Base-by-base conservation (phyloP, 2,113 vertebrate species). In the Sphaerodactylus townsendi region DNA sequence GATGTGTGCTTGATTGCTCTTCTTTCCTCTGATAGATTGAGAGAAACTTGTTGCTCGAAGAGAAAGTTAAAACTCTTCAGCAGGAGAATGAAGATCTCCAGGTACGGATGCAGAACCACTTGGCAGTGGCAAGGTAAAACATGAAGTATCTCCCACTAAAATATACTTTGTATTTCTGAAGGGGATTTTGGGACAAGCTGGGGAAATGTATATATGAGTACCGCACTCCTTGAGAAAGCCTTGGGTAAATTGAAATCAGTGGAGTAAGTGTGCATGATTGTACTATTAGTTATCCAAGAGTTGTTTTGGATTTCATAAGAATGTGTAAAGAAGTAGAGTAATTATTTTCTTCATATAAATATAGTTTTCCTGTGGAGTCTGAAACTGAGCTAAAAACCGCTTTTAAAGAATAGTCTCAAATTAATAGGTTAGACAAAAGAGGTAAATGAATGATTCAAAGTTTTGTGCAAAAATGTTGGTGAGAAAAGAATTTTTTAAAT, bases 41-140 rank as follows among this genome's bases (percentile, higher is more conserved):
- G 92, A 97, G 91, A 89, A 99, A 97, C 46, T 90, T 96, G 77
- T 73, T 95, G 39, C 82, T 98, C 91, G 97, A 99, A 86, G 97
- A 98, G 77, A 98, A 97, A 90, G 90, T 97, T 35, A 88, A 96
- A 37, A 93, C 93, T 21, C 91, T 97, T 73, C 95, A 97, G 79
- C 98, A 98, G 90, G 97, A 99, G 93, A 98, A 97, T 0, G 98
- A 99, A 91, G 97, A 98, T 81, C 96, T 98, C 68, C 94, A 93
- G 0, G 97, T 96, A 35, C 97, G 96, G 37, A 93, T 95, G 1
- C 96, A 96, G 84, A 97, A 97, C 86, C 97, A 97, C 81, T 91
- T 96, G 89, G 83, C 90, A 2, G 78, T 97, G 71, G 93, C 97
- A 0, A 97, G 97, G 98, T 99, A 94, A 62, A 6, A 2, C 3